Base-by-base conservation (phyloP, 2,113 vertebrate genomes). In the Catagonus wagneri region DNA sequence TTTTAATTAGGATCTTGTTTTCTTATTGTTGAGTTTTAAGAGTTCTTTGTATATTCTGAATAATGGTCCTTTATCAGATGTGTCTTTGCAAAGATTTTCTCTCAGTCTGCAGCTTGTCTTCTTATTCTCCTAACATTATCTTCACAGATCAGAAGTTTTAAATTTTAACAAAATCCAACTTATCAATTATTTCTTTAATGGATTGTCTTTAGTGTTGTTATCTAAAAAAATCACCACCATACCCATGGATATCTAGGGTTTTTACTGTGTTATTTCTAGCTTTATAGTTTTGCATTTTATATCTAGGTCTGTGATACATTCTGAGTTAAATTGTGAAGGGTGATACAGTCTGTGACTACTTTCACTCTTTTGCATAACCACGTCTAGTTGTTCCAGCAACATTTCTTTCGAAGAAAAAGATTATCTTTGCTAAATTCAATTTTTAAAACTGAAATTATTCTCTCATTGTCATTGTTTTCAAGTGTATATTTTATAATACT, bases 391-490 rank as follows among this genome's bases (percentile, higher is more conserved):
- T 78, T 78, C 32, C 10, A 89, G 9, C 60, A 76, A 22, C 32
- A 39, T 44, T 61, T 74, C 54, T 74, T 89, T 65, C 34, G 36
- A 89, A 63, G n/a, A 90, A 52, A 56, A 89, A 63, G n/a, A 90
- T 63, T 34, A 19, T 27, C 32, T 78, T 76, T 25, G 32, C 20
- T 63, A 78, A 90, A 85, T 69, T 58, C 6, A 79, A 56, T 56
- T 61, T 79, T 90, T 72, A 76, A 44, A 79, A 56, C 27, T 69
- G 29, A 39, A 85, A 85, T 72, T 91, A 86, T 80, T 61, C 81
- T 60, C 32, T 95, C 60, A 69, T 27, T 69, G 50, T 65, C 60
- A 89, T 84, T 60, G 39, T 86, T 66, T 84, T 81, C 61, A 85
- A 54, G 36, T 65, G 60, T 32, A 79, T 61, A 50, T 34, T 90